A percentile compares a stretch with the other conserved stretches of the same genome.
Conservation (phyloP, 2,888 invertebrate genomes). For the Tetrapedia diversipes region DNA sequence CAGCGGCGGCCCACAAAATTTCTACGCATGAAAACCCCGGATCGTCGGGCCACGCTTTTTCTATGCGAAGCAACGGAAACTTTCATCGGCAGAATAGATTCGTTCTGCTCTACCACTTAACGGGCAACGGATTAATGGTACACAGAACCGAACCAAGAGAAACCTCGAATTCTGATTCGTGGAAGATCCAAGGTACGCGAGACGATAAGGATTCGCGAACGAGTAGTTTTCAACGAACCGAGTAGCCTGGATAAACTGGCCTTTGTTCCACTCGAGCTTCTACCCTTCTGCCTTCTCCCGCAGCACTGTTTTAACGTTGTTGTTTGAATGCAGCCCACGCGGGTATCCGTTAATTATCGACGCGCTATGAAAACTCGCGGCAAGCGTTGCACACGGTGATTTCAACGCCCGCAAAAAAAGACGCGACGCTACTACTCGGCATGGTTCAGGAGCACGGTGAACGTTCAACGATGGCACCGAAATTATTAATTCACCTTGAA, state of each 20-base stretch:
- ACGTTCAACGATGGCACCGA: too few species aligned
- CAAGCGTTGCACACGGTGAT: not conserved
- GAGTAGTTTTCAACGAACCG: not conserved
- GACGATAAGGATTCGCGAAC: not conserved
- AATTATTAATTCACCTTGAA: too few species aligned
- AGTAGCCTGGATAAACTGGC: not conserved
- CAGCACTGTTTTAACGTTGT: conserved; percentile 14
- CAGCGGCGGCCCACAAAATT: not conserved
- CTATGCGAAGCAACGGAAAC: not conserved
- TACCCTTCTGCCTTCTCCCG: not conserved
- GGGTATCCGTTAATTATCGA: conserved; percentile 31
- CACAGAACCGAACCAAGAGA: not conserved
- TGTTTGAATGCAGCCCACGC: conserved; percentile 21
- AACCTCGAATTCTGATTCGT: not conserved
- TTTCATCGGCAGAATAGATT: conserved; percentile 1
- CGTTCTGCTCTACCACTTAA: not conserved
- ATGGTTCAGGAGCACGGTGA: too few species aligned
- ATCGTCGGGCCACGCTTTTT: not conserved
- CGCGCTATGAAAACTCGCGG: conserved; percentile 25
- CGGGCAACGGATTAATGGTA: not conserved
- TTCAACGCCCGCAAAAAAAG: not conserved
- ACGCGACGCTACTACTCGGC: not conserved
- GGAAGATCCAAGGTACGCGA: not conserved
- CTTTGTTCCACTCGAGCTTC: conserved; percentile 1
- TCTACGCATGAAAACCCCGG: not conserved